A percentile compares a stretch with the other conserved stretches of the same genome.
These are phyloP conservation scores for Ecdyonurus torrentis DNA, from an alignment of 2,888 invertebrate genomes.

Conservation along the genomic window DNA sequence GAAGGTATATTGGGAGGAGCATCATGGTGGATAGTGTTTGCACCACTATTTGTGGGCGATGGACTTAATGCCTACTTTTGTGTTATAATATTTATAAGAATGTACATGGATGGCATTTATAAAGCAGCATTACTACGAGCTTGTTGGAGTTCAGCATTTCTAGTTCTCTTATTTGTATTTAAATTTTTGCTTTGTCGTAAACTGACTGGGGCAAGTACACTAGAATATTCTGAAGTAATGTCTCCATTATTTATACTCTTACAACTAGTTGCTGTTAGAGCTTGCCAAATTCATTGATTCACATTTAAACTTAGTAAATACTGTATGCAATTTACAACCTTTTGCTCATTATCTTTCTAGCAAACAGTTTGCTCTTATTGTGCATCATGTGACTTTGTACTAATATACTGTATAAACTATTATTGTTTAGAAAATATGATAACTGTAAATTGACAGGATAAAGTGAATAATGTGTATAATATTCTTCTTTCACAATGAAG, in stretches of 20 bases:
- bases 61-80: constrained; percentile 89
- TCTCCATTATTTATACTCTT: constrained; percentile 80
- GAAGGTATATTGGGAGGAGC: constrained; percentile 37
- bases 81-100: constrained; percentile 84
- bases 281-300: constrained; percentile 69
- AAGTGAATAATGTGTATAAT: no score
- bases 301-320: no score
- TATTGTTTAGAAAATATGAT: no score
- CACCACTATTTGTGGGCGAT: constrained; percentile 82
- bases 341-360: no score
- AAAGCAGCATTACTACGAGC: constrained; percentile 58
- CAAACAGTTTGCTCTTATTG: no score
- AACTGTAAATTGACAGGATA: no score
- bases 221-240: constrained; percentile 84
- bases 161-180: constrained; percentile 73
- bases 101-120: constrained; percentile 63
- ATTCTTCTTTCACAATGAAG: no score
- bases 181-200: constrained; percentile 83
- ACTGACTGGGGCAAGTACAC: constrained; percentile 57
- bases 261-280: constrained; percentile 78
- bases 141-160: constrained; percentile 67
- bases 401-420: no score
- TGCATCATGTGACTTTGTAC: no score
- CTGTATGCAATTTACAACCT: no score
- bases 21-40: constrained; percentile 83